Percentiles rank a stretch among this genome's conserved stretches.
Conservation (phyloP, 2,888 invertebrate species). For the Chesias legatella region DNA sequence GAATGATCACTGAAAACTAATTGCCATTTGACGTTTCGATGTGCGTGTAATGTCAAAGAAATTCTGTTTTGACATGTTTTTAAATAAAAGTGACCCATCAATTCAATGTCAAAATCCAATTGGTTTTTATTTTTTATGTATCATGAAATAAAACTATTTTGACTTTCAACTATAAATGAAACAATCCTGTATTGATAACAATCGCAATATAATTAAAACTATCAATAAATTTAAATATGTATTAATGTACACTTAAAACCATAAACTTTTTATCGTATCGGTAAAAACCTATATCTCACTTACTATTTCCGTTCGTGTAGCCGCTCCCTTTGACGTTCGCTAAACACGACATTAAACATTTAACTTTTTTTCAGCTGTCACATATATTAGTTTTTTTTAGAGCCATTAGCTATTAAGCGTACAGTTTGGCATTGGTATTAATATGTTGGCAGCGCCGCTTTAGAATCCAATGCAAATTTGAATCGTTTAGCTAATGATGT, state of each 20-base stretch:
- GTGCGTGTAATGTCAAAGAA: too few species aligned
- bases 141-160: too few species aligned
- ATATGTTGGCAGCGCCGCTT: slow-evolving; percentile 57
- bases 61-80: too few species aligned
- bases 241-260: slow-evolving; percentile 1
- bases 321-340: slow-evolving; percentile 67
- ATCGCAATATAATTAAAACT: too few species aligned
- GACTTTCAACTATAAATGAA: too few species aligned
- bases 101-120: too few species aligned
- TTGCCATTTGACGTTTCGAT: too few species aligned
- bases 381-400: slow-evolving; percentile 69
- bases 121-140: too few species aligned
- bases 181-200: too few species aligned
- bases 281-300: slow-evolving; percentile 32
- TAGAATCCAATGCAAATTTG: slow-evolving; percentile 27
- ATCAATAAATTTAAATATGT: slow-evolving; percentile 1
- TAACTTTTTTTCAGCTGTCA: slow-evolving; percentile 73
- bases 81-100: too few species aligned
- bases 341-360: slow-evolving; percentile 78
- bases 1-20: too few species aligned
- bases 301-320: slow-evolving; percentile 27
- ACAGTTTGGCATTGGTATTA: slow-evolving; percentile 65
- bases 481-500: slow-evolving; percentile 16
- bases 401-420: slow-evolving; percentile 77
- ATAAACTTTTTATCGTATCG: slow-evolving; percentile 14